phyloP scores from a whole-genome alignment of 2,113 vertebrate genomes.

The Seriola quinqueradiata region DNA sequence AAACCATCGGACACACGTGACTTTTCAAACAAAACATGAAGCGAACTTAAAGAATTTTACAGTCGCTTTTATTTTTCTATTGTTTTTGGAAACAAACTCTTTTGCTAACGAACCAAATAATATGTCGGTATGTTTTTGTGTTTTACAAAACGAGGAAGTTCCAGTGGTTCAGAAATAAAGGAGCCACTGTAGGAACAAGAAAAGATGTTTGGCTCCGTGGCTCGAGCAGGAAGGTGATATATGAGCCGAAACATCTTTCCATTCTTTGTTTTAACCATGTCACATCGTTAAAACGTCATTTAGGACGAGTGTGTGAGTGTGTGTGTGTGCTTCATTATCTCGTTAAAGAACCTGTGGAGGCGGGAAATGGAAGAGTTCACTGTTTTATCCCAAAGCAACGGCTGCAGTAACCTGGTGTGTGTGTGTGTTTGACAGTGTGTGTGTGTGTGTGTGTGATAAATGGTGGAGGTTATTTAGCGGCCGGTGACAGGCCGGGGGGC shows the following conservation, averaged over 20 bases:
- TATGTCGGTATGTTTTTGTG: too few relatives aligned
- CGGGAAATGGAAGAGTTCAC: not conserved
- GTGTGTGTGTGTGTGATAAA: slow-evolving; percentile 43
- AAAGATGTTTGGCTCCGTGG: too few relatives aligned
- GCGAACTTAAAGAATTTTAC: too few relatives aligned
- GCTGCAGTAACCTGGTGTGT: not conserved
- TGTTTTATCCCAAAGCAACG: not conserved
- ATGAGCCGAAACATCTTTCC: not conserved
- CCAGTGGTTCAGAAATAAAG: too few relatives aligned
- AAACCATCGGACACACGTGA: too few relatives aligned
- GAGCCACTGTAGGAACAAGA: too few relatives aligned
- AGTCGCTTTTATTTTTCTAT: too few relatives aligned
- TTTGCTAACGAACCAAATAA: too few relatives aligned
- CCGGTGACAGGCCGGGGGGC: slow-evolving; percentile 52
- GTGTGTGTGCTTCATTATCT: not conserved
- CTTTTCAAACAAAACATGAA: too few relatives aligned
- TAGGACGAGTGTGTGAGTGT: not conserved
- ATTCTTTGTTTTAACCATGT: not conserved
- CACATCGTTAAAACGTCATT: not conserved
- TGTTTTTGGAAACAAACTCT: too few relatives aligned
- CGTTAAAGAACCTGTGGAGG: not conserved
- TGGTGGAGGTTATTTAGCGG: slow-evolving; percentile 47
- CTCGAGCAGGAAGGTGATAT: too few relatives aligned
- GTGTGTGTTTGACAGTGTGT: slow-evolving; percentile 3
- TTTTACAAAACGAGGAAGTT: too few relatives aligned